Base-by-base conservation (phyloP, 2,888 invertebrate genomes). In the Yponomeuta plumbellus region DNA sequence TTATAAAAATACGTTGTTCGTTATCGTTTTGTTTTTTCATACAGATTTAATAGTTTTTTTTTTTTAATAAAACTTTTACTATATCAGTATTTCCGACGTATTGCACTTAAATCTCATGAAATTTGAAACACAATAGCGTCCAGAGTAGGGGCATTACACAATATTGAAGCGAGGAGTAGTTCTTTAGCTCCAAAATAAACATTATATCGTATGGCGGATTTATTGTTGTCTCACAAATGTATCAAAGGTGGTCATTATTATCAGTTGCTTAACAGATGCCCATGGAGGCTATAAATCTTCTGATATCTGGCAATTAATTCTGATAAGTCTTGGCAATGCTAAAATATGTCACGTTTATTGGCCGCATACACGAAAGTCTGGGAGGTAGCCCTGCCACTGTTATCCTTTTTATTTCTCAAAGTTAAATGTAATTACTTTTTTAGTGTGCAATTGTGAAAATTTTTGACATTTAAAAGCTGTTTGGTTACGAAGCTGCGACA, bases 401-500 rank as follows among this genome's bases (percentile, higher is more conserved):
- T 52, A 52, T 52, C 44, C 44, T 59, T 59, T 22, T 59, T 59
- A 59, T 59, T 59, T 59, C 59, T 3, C 59, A 59, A 59, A 59
- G 23, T 52, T 21, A 59, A 23, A 59, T 59, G 59, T 23, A 23
- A 59, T 13, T 52, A 17, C 17, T 52, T 52, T 44, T 17, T 52
- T 52, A 52, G 59, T 23, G 23, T 8, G 58, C 22, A 59, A 59
- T 59, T 22, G 59, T 59, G 59, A 59, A 13, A 59, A 23, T 21
- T 22, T 59, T 22, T 44, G 64, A 20, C 40, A 64, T 64, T 64
- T 52, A 40, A 71, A 72, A 74, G 74, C 72, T 72, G 74, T 74
- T 77, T 75, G 71, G 74, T 80, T 80, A 82, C 79, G 79, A 81
- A 76, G 75, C 71, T 73, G 72, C 74, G 75, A 77, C 78, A 75